phyloP scores from a whole-genome alignment of 2,113 vertebrate species.

The Psittacula cyanocephala region DNA sequence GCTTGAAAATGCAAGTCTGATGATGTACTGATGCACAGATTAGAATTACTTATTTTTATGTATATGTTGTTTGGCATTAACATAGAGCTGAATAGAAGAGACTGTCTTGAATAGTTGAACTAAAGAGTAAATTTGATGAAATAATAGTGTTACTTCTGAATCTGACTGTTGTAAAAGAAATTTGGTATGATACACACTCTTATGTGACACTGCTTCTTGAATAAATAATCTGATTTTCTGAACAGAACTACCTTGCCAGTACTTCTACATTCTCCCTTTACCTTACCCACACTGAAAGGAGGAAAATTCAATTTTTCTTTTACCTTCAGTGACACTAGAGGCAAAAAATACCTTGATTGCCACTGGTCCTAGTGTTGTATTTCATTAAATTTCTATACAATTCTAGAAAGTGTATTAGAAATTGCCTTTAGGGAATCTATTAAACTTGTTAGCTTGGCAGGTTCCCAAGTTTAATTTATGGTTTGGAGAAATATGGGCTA shows the following conservation, averaged over 20 bases:
- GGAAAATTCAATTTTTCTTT: neutral
- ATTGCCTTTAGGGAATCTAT: constrained; percentile 61
- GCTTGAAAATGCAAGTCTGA: neutral
- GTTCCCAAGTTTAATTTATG: constrained; percentile 66
- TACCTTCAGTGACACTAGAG: constrained; percentile 43
- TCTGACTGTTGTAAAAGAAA: neutral
- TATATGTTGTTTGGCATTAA: neutral
- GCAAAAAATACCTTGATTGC: constrained; percentile 65
- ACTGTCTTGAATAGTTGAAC: neutral
- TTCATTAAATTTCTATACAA: constrained; percentile 57
- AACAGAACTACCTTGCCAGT: neutral
- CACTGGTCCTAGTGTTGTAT: neutral
- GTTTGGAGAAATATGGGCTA: constrained; percentile 66
- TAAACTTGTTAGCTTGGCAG: constrained; percentile 58
- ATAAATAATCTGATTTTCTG: constrained; percentile 12
- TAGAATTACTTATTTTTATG: neutral
- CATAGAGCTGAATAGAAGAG: neutral
- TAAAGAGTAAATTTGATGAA: neutral
- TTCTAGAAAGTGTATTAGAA: constrained; percentile 66
- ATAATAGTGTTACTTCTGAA: neutral
- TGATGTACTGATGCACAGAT: neutral
- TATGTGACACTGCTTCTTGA: constrained; percentile 19
- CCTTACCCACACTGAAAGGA: neutral
- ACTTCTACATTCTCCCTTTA: constrained; percentile 48
- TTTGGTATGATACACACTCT: neutral